Base-by-base conservation (phyloP, 2,797 vertebrate species). In the Scomberomorus guttatus region DNA sequence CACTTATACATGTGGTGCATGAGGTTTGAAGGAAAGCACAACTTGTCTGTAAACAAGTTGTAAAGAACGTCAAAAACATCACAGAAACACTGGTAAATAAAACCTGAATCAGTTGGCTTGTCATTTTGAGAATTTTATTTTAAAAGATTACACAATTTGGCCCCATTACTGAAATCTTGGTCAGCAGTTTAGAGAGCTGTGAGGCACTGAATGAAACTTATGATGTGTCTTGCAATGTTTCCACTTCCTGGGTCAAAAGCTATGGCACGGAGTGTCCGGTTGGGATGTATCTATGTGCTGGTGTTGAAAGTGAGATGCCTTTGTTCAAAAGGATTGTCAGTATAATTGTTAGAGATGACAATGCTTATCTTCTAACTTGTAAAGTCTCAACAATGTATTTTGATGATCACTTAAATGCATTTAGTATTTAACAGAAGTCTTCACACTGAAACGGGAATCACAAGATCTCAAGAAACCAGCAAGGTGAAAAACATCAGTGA, bases 1-100 rank as follows among this genome's bases (percentile, higher is more conserved):
- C 80, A 27, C n/a, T n/a, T n/a, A n/a, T n/a, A n/a, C n/a, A n/a
- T 79, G 1, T 85, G 74, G 76, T 82, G 83, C 17, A 86, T 90
- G 74, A 3, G 50, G 8, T 60, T 54, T 48, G 37, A 70, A 50
- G 58, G 25, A 6, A 77, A 78, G 2, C 61, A 57, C 9, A 80
- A 73, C 6, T 66, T 84, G 5, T 77, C 32, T 65, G 37, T 75
- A 0, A 83, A 87, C 13, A 81, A 82, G n/a, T 74, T 83, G n/a
- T n/a, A n/a, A n/a, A n/a, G n/a, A n/a, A n/a, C n/a, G n/a, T 10
- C 81, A 85, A 65, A 85, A 89, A 29, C 17, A 37, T 85, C 2
- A 64, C 75, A 12, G 75, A 83, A 71, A 48, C 80, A 22, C n/a
- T 86, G 2, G 77, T 56, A 17, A 80, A 81, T 37, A 54, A 76